These are phyloP conservation scores for Oncorhynchus keta DNA, from an alignment of 2,113 vertebrate species.

Conservation along the genomic window DNA sequence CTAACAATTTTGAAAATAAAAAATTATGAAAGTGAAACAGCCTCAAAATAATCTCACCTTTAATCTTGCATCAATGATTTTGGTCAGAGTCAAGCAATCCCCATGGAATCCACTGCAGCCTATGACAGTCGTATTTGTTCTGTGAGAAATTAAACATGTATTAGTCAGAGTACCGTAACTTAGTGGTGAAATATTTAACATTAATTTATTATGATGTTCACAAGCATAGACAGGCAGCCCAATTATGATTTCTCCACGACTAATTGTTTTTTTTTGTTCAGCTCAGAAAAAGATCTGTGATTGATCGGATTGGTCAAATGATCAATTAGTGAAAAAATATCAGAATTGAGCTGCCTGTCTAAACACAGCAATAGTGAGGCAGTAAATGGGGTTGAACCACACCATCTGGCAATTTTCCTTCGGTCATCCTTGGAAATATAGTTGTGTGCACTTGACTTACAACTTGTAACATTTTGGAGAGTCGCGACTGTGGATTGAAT, in stretches of 20 bases:
- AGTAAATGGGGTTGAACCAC: background rate
- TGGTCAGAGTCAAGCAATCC: slow-evolving; percentile 95
- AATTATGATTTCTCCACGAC: too few species aligned
- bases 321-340: too few species aligned
- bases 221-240: background rate
- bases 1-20: too few species aligned
- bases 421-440: background rate
- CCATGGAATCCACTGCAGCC: slow-evolving; percentile 97
- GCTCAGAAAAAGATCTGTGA: too few species aligned
- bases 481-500: slow-evolving; percentile 90
- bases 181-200: background rate
- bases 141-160: slow-evolving; percentile 56
- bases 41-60: slow-evolving; percentile 77
- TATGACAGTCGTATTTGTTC: slow-evolving; percentile 90
- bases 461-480: slow-evolving; percentile 96
- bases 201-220: background rate
- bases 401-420: background rate
- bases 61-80: slow-evolving; percentile 95
- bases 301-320: too few species aligned
- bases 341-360: too few species aligned
- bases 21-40: slow-evolving; percentile 21
- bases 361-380: too few species aligned
- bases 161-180: background rate
- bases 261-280: too few species aligned
- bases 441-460: slow-evolving; percentile 75